Percentiles rank a stretch among this genome's conserved stretches.
These are phyloP conservation scores for Hippoglossus hippoglossus DNA, from an alignment of 2,797 vertebrate genomes.

Conservation along the genomic window DNA sequence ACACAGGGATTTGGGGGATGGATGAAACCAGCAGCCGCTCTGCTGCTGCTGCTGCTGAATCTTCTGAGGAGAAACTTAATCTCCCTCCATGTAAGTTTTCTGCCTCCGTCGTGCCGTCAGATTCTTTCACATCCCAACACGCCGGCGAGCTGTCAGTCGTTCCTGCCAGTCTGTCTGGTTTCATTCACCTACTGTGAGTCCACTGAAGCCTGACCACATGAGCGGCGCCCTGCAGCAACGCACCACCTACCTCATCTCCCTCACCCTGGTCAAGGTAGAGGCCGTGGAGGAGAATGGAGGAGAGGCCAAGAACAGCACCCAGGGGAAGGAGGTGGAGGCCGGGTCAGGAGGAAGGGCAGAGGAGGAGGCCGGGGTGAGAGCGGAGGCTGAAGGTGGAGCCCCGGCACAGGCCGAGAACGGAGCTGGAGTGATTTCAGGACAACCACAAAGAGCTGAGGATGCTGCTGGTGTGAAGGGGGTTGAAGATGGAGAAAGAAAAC, in stretches of 20 bases:
- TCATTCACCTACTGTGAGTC: constrained; percentile 72
- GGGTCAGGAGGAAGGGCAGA: constrained; percentile 24
- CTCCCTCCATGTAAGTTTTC: constrained; percentile 52
- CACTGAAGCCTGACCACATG: constrained; percentile 88
- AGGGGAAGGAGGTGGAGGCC: constrained; percentile 63
- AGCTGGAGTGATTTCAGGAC: constrained; percentile 42
- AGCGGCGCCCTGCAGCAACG: constrained; percentile 92
- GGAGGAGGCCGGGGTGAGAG: constrained; percentile 27
- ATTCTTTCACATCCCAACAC: constrained; percentile 43
- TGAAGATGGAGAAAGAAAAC: constrained; percentile 59
- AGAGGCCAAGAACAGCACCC: constrained; percentile 68
- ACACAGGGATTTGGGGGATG: constrained; percentile 63
- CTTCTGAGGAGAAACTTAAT: constrained; percentile 68
- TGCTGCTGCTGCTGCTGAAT: constrained; percentile 58
- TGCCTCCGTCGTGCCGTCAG: constrained; percentile 31
- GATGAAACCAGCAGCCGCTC: constrained; percentile 55
- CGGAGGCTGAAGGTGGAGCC: constrained; percentile 34
- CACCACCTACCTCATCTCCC: constrained; percentile 98
- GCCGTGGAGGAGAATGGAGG: constrained; percentile 87
- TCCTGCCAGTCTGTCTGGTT: constrained; percentile 55
- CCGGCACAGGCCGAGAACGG: constrained; percentile 45
- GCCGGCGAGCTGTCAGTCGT: constrained; percentile 39
- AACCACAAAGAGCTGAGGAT: constrained; percentile 48
- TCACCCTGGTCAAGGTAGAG: constrained; percentile 97
- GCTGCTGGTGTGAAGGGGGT: constrained; percentile 49